These are phyloP conservation scores for Pogonocichla stellata DNA, from an alignment of 2,113 vertebrate genomes.

Conservation along the genomic window DNA sequence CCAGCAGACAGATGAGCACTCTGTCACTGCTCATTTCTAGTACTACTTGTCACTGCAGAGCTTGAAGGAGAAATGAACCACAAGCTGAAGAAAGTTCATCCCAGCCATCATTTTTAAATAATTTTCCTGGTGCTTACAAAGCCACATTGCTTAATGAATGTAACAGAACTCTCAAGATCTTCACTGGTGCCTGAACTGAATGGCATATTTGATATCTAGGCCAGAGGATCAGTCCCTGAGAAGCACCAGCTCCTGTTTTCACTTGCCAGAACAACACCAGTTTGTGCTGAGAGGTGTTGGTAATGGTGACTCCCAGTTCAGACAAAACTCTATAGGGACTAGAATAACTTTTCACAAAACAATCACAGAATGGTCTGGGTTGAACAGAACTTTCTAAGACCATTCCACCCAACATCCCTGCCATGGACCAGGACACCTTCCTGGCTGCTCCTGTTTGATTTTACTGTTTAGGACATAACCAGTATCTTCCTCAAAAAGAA, in stretches of 20 bases:
- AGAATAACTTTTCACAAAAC: neutral
- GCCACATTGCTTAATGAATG: neutral
- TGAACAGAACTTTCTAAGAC: neutral
- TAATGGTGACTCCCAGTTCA: neutral
- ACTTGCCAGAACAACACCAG: neutral
- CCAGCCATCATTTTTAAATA: neutral
- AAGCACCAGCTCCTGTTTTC: neutral
- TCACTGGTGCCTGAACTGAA: neutral
- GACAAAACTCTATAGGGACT: neutral
- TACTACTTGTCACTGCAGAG: neutral
- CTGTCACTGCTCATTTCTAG: neutral
- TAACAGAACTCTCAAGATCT: neutral
- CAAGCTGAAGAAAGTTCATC: neutral
- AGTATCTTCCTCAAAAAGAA: neutral
- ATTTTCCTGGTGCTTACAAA: neutral
- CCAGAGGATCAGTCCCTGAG: neutral
- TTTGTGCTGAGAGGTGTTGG: fast-evolving
- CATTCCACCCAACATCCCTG: neutral
- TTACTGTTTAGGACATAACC: neutral
- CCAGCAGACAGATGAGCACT: neutral
- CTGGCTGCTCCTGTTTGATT: neutral
- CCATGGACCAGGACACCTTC: neutral
- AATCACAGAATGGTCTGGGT: neutral
- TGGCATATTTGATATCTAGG: neutral
- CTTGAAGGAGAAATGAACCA: neutral